Conservation (phyloP, 2,888 invertebrate genomes). For the Tolmerus cingulatus region DNA sequence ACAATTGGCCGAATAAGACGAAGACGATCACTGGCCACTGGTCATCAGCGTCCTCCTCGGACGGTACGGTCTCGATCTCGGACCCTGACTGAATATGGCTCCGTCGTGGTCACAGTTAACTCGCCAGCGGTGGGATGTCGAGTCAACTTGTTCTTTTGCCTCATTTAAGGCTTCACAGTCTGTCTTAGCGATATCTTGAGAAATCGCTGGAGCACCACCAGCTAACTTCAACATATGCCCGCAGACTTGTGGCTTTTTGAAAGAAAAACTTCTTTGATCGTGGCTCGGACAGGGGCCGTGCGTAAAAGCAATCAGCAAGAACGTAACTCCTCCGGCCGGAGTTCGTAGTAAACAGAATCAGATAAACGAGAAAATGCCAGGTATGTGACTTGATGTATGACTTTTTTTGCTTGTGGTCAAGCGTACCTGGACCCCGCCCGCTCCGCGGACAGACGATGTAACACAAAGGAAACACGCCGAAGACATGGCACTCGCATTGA, state of each 20-base stretch:
- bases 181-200: not conserved
- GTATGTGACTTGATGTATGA: constrained; percentile 35
- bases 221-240: not conserved
- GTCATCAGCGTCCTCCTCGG: not conserved
- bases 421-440: not conserved
- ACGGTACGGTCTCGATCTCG: constrained; percentile 10
- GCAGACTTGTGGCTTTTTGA: not conserved
- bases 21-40: not conserved
- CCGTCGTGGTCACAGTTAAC: not conserved
- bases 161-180: constrained; percentile 15
- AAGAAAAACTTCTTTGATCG: not conserved
- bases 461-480: constrained; percentile 17
- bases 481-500: constrained; percentile 17
- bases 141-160: not conserved
- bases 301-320: constrained; percentile 38
- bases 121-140: not conserved
- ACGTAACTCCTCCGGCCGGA: constrained; percentile 22
- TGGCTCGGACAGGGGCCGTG: not conserved
- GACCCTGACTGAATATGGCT: not conserved
- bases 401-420: not conserved
- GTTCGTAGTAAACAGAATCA: constrained; percentile 41
- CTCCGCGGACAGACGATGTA: constrained; percentile 2
- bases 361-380: constrained; percentile 36
- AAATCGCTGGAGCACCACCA: not conserved
- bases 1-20: not conserved